Evolutionary conservation across 2,797 vertebrate species (phyloP), one percentile per base, ranked within the genome.

Genomic region (Hirundo rustica): DNA sequence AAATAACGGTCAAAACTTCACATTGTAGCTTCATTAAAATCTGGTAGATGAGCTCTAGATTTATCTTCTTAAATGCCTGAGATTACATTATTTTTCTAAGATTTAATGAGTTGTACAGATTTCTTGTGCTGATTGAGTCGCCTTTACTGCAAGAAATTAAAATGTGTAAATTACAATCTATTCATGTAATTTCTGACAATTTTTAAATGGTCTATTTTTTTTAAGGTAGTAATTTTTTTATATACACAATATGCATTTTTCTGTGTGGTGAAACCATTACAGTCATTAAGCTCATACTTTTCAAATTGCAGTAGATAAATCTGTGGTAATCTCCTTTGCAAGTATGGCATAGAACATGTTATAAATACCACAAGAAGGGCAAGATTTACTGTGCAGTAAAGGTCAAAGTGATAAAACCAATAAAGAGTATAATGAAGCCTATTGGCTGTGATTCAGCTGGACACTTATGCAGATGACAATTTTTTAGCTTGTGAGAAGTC

Each of bases 341-440:
- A 96, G 79, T 81, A 88, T 60, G 60, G 66, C 91, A 92, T 67
- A 92, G 36, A 91, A 88, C 73, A 90, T 61, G 77, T 81, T 94
- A 92, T 93, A 96, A 96, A 96, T 93, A 92, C 60, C 89, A 93
- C 91, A 94, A 95, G 88, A 97, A 96, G 95, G 88, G 64, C 89
- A 95, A 92, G 92, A 93, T 90, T 93, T 92, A 91, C 71, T 74
- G 64, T 60, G 80, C 7, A 0, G 27, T 94, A 94, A 95, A 96
- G 95, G 95, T 96, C 92, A 94, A 94, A 94, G 76, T 88, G 64
- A 91, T 88, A 93, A 96, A 96, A 53, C 42, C 55, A 55, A 85
- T 88, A 74, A 92, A 87, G 71, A 73, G 30, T 55, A 70, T 86
- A 93, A 96, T 86, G 60, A 96, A 92, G 53, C 21, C 68, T 32